Evolutionary conservation across 2,797 vertebrate species (phyloP).

Genomic region (Sciurus carolinensis): DNA sequence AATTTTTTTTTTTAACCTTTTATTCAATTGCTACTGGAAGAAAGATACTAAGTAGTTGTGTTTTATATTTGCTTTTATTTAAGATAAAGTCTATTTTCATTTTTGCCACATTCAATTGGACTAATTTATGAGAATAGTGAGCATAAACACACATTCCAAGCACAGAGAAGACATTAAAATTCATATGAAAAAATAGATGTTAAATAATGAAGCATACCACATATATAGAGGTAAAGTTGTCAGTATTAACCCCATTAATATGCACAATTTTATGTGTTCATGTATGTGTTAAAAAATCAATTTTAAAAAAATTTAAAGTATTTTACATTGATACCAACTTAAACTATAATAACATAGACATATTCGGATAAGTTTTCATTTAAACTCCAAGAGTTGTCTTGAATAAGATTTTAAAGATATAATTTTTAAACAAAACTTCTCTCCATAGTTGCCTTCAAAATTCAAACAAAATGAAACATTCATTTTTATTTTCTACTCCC

Average conservation of each 20-base stretch:
- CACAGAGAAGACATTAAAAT: conserved; percentile 28
- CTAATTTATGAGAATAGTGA: neutral
- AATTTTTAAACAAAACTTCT: conserved; percentile 41
- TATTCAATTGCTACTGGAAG: neutral
- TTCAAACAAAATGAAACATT: conserved; percentile 36
- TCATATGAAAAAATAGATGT: conserved; percentile 25
- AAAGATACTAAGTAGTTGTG: neutral
- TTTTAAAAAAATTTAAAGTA: neutral
- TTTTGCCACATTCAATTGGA: neutral
- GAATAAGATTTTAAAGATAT: conserved; percentile 13
- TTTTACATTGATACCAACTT: conserved; percentile 42
- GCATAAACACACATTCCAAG: neutral
- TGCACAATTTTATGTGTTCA: neutral
- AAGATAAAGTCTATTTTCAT: conserved; percentile 34
- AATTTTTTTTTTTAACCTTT: neutral
- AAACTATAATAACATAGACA: conserved; percentile 16
- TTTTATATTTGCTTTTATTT: conserved; percentile 11
- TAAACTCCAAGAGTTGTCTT: conserved; percentile 41
- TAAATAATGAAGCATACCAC: conserved; percentile 19
- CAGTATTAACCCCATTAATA: neutral
- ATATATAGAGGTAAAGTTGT: neutral
- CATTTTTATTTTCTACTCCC: neutral
- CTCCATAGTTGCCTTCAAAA: conserved; percentile 34
- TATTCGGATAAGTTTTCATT: conserved; percentile 33
- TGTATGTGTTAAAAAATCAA: neutral